A percentile compares a stretch with the other conserved stretches of the same genome.
Evolutionary conservation across 2,113 vertebrate species (phyloP).

Genomic region (Aplodontia rufa): DNA sequence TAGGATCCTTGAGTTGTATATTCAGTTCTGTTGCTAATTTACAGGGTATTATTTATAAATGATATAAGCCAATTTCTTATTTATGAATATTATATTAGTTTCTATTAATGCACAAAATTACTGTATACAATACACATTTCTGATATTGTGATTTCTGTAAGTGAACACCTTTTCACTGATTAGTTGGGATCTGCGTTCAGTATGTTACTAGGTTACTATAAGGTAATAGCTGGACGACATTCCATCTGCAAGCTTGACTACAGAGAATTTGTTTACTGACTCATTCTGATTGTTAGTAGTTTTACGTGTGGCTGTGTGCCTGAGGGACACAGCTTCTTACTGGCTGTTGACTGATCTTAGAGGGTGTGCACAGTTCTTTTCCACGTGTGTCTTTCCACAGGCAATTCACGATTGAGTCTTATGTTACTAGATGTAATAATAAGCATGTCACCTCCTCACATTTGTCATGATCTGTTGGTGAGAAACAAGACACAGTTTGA

Average conservation of each 20-base stretch:
- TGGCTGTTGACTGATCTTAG: background rate
- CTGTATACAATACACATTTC: background rate
- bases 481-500: background rate
- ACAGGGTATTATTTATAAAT: background rate
- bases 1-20: background rate
- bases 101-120: background rate
- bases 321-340: background rate
- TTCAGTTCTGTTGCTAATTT: background rate
- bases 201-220: background rate
- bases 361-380: background rate
- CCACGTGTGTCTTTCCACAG: background rate
- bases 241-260: background rate
- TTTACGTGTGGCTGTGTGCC: background rate
- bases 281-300: background rate
- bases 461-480: background rate
- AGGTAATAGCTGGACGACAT: accelerated
- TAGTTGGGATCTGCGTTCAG: background rate
- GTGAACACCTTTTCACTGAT: background rate
- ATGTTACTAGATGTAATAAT: background rate
- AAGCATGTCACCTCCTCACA: background rate
- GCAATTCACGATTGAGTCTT: background rate
- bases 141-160: background rate
- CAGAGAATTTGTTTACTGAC: background rate
- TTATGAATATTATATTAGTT: background rate
- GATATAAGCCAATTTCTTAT: background rate